Conservation (phyloP, 1,140 invertebrate genomes). For the Leptonema lineaticorne region DNA sequence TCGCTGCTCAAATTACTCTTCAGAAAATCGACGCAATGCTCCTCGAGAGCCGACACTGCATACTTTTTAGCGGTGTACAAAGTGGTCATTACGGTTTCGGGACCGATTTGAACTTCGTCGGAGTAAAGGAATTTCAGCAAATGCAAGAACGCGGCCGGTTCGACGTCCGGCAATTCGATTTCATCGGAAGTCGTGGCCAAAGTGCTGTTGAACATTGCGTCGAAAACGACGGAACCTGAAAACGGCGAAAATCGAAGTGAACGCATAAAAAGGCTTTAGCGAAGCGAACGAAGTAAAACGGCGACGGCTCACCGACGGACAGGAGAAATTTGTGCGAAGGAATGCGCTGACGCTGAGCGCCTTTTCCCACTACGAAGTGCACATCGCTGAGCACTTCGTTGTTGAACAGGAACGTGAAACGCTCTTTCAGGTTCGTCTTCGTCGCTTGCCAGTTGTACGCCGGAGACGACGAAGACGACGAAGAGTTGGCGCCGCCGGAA, state of each 20-base stretch:
- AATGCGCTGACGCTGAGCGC: conserved; percentile 69
- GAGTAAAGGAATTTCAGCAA: conserved; percentile 77
- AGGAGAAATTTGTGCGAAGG: conserved; percentile 85
- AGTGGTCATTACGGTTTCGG: conserved; percentile 86
- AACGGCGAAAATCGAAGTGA: no score
- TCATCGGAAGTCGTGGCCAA: conserved; percentile 67
- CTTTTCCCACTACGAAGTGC: conserved; percentile 75
- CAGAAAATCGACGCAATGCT: conserved; percentile 83
- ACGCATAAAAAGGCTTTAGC: no score
- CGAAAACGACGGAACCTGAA: conserved; percentile 84
- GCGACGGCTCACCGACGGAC: conserved; percentile 78
- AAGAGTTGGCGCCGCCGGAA: conserved; percentile 23
- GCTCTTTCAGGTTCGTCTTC: conserved; percentile 74
- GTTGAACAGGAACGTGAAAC: conserved; percentile 78
- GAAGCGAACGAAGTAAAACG: no score
- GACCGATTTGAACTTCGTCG: conserved; percentile 83
- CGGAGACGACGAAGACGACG: conserved; percentile 41
- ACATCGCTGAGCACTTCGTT: conserved; percentile 81
- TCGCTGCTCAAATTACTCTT: conserved; percentile 77
- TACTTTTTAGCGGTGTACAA: conserved; percentile 88
- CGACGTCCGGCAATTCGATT: conserved; percentile 82
- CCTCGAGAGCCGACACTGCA: conserved; percentile 78
- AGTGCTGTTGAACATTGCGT: conserved; percentile 84
- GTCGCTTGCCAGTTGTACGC: conserved; percentile 68
- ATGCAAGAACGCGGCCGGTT: conserved; percentile 74